Percentiles rank a stretch among this genome's conserved stretches.
Evolutionary conservation across 2,113 vertebrate species (phyloP).

Genomic region (Rynchops niger): DNA sequence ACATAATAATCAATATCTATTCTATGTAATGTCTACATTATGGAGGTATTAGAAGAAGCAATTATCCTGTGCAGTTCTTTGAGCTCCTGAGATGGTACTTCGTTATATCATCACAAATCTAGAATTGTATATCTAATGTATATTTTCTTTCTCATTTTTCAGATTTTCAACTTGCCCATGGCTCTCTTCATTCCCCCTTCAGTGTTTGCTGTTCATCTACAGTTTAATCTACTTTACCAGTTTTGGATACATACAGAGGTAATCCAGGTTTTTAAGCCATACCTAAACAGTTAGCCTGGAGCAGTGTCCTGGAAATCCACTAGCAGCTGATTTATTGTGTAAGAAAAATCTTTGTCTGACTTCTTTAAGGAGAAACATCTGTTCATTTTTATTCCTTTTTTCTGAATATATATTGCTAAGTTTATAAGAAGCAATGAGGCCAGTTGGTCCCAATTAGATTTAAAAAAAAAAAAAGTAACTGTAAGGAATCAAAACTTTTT

Average conservation of each 20-base stretch:
- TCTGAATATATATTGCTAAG: slow-evolving; percentile 80
- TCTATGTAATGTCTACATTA: neutral
- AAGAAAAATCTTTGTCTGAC: slow-evolving; percentile 82
- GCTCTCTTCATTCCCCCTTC: slow-evolving; percentile 88
- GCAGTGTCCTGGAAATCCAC: slow-evolving; percentile 75
- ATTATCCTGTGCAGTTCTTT: neutral
- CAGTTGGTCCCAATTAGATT: slow-evolving; percentile 83
- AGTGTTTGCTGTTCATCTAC: slow-evolving; percentile 88
- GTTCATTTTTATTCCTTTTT: slow-evolving; percentile 80
- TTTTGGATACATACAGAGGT: slow-evolving; percentile 99
- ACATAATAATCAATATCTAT: neutral
- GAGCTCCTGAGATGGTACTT: neutral
- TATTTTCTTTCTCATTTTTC: slow-evolving; percentile 15
- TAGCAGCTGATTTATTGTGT: slow-evolving; percentile 84
- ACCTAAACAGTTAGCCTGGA: slow-evolving; percentile 69
- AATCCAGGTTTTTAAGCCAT: slow-evolving; percentile 60
- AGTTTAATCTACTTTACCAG: slow-evolving; percentile 93
- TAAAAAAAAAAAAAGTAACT: slow-evolving; percentile 59
- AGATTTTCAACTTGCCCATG: slow-evolving; percentile 91
- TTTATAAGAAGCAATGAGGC: slow-evolving; percentile 82
- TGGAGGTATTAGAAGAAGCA: neutral
- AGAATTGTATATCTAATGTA: neutral
- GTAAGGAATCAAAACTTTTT: slow-evolving; percentile 71
- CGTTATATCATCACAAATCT: neutral
- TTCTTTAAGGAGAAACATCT: slow-evolving; percentile 82